Base-by-base conservation (phyloP, 2,888 invertebrate genomes). In the Erebia aethiops region DNA sequence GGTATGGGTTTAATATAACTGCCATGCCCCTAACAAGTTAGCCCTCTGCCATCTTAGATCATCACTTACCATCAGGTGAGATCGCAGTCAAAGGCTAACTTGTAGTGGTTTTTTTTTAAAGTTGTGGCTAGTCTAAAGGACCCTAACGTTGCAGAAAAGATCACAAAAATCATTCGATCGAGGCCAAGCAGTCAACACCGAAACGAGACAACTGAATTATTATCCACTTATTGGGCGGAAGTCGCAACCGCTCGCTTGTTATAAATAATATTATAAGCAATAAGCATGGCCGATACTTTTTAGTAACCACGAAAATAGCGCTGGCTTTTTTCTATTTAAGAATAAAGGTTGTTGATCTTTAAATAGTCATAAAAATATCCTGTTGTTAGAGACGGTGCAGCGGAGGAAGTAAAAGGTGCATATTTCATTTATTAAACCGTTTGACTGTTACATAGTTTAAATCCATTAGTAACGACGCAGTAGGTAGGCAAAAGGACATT, bases 151-250 rank as follows among this genome's bases (percentile, higher is more conserved):
- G 62, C 46, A 49, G 49, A 63, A 26, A 26, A 58, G 65, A 72
- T 57, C 70, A 67, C 70, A 68, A 69, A 21, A 67, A 68, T 61
- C 72, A 69, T 64, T 60, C 56, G 54, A 71, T 67, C 61, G 62
- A 46, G 35, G 35, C 35, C 35, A 35, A 21, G 58, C 64, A 54
- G 49, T 85, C 26, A 80, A 80, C 78, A 77, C 76, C 81, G 78
- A 83, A 87, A 87, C 86, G 77, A 87, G 86, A 86, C 82, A 13
- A 62, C 84, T 81, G 85, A 87, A 26, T 88, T 84, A 90, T 90
- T 88, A 90, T 87, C 91, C 90, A 90, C 86, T 92, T 91, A 91
- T 86, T 81, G 88, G 81, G 78, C 89, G 92, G 92, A 92, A 91
- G 90, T 87, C 75, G 75, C 83, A 87, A 89, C 88, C 88, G 80